phyloP scores from a whole-genome alignment of 1,140 invertebrate species.

The Halyomorpha halys region DNA sequence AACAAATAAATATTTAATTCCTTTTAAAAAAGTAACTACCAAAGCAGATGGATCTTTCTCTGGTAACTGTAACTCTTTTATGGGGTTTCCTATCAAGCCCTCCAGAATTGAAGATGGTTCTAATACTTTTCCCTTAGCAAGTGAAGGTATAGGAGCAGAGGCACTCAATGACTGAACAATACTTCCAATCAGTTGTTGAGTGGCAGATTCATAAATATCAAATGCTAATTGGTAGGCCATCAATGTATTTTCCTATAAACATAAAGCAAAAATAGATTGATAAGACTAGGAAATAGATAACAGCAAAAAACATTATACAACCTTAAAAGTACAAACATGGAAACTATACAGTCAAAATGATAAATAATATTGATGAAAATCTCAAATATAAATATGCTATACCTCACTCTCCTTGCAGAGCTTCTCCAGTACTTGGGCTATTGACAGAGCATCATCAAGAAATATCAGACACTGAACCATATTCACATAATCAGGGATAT shows the following conservation, averaged over 20 bases:
- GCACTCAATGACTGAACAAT: constrained; percentile 72
- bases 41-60: constrained; percentile 3
- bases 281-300: neutral
- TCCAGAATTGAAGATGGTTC: constrained; percentile 31
- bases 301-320: neutral
- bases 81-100: constrained; percentile 9
- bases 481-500: constrained; percentile 87
- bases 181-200: constrained; percentile 88
- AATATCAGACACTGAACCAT: constrained; percentile 96
- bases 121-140: constrained; percentile 51
- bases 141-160: constrained; percentile 73
- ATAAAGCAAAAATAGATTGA: constrained; percentile 31
- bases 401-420: constrained; percentile 69
- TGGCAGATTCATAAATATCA: constrained; percentile 97
- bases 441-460: constrained; percentile 81
- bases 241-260: constrained; percentile 46
- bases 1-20: neutral
- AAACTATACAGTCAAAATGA: neutral
- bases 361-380: neutral
- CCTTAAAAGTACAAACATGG: neutral
- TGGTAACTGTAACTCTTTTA: neutral
- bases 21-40: neutral
- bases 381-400: constrained; percentile 23
- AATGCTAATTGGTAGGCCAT: constrained; percentile 99
- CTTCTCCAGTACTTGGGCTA: constrained; percentile 83